Evolutionary conservation across 1,140 invertebrate species (phyloP).

Genomic region (Lamellibrachia luymesi): DNA sequence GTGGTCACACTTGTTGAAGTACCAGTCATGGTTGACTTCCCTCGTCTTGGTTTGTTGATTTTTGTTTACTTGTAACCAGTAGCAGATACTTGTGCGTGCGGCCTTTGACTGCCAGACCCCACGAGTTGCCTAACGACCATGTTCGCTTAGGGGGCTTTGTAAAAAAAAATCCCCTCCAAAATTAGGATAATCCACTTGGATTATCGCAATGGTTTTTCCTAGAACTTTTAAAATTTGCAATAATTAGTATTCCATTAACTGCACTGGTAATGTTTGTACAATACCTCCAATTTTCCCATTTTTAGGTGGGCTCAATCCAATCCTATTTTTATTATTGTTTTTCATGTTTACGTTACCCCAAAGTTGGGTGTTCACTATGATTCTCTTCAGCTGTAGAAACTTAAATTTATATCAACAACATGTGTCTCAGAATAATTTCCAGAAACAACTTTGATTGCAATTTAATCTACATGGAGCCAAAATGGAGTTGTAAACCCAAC

Average conservation of each 20-base stretch:
- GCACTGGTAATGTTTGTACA: too few species aligned
- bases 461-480: not conserved
- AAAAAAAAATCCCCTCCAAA: too few species aligned
- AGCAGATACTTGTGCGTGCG: not conserved
- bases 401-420: not conserved
- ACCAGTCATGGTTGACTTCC: not conserved
- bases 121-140: not conserved
- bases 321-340: too few species aligned
- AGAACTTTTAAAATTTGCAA: too few species aligned
- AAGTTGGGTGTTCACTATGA: not conserved
- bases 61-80: not conserved
- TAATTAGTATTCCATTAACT: too few species aligned
- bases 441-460: not conserved
- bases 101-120: not conserved
- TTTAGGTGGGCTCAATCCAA: too few species aligned
- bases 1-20: not conserved
- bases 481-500: too few species aligned
- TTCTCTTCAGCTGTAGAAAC: not conserved
- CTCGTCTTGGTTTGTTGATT: not conserved
- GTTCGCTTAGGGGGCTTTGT: not conserved
- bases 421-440: not conserved
- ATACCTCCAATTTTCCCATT: too few species aligned
- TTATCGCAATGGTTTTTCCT: too few species aligned
- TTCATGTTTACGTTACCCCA: too few species aligned
- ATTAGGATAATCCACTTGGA: too few species aligned